Evolutionary conservation across 2,113 vertebrate species (phyloP).

Genomic region (Silurus asotus): DNA sequence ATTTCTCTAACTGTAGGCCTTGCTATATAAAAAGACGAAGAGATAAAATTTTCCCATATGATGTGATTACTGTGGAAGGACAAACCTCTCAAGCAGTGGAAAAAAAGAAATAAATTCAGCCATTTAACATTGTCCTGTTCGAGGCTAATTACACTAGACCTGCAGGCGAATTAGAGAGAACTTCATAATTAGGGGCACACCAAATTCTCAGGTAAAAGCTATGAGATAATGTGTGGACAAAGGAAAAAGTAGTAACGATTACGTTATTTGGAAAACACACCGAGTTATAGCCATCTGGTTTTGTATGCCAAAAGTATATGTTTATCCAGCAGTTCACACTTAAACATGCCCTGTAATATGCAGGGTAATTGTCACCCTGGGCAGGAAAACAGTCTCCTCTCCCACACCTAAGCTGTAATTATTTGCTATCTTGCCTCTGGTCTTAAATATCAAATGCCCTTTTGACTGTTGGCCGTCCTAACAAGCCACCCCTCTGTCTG

Average conservation of each 20-base stretch:
- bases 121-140: not conserved
- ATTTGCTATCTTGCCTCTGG: constrained; percentile 64
- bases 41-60: not conserved
- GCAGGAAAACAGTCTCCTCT: constrained; percentile 57
- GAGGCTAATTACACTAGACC: not conserved
- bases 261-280: constrained; percentile 4
- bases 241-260: not conserved
- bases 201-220: not conserved
- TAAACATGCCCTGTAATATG: constrained; percentile 64
- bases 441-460: constrained; percentile 72
- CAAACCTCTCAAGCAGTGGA: not conserved
- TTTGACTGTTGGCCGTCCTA: constrained; percentile 57
- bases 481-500: constrained; percentile 54
- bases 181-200: not conserved
- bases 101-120: not conserved
- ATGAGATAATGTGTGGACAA: not conserved
- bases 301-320: constrained; percentile 51
- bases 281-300: constrained; percentile 45
- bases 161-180: not conserved
- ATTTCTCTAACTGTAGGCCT: not conserved
- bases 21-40: not conserved
- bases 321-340: constrained; percentile 51
- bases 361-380: constrained; percentile 68
- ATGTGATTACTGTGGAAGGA: not conserved
- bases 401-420: constrained; percentile 67